phyloP scores from a whole-genome alignment of 2,113 vertebrate species.

The Scophthalmus maximus region DNA sequence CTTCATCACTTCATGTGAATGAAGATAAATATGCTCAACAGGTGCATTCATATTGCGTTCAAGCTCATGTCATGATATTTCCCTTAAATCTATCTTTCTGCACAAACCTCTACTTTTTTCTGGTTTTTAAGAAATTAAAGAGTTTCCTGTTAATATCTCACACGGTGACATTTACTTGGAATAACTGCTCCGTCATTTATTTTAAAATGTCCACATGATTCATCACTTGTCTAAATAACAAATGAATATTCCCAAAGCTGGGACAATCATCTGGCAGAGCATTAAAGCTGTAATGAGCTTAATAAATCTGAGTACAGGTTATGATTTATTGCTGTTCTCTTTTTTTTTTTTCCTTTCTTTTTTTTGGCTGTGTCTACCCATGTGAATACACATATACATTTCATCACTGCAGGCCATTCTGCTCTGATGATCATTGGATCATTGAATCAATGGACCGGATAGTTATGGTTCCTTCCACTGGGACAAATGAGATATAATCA shows the following conservation, averaged over 20 bases:
- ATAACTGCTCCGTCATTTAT: slow-evolving; percentile 1
- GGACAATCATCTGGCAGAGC: slow-evolving; percentile 37
- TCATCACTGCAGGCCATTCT: slow-evolving; percentile 47
- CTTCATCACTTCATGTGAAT: neutral
- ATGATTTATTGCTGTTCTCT: slow-evolving; percentile 37
- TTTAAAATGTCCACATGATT: slow-evolving; percentile 24
- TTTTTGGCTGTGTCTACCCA: neutral
- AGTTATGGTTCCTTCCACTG: slow-evolving; percentile 31
- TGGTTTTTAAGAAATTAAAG: slow-evolving; percentile 22
- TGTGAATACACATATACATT: slow-evolving; percentile 31
- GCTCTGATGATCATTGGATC: slow-evolving; percentile 18
- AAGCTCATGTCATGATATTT: neutral
- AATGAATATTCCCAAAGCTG: slow-evolving; percentile 13
- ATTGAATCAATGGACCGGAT: slow-evolving; percentile 28
- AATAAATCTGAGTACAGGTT: slow-evolving; percentile 38
- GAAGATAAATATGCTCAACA: slow-evolving; percentile 2
- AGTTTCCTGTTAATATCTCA: slow-evolving; percentile 47
- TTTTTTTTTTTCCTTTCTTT: slow-evolving; percentile 14
- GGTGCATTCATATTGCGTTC: slow-evolving; percentile 3
- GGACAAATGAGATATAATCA: slow-evolving; percentile 67
- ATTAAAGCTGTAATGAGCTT: slow-evolving; percentile 50
- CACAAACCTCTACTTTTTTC: slow-evolving; percentile 16
- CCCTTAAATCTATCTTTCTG: slow-evolving; percentile 2
- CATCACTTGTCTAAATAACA: slow-evolving; percentile 43
- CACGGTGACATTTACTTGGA: slow-evolving; percentile 45